These are phyloP conservation scores for Pipa parva DNA, from an alignment of 2,113 vertebrate species.

Conservation along the genomic window DNA sequence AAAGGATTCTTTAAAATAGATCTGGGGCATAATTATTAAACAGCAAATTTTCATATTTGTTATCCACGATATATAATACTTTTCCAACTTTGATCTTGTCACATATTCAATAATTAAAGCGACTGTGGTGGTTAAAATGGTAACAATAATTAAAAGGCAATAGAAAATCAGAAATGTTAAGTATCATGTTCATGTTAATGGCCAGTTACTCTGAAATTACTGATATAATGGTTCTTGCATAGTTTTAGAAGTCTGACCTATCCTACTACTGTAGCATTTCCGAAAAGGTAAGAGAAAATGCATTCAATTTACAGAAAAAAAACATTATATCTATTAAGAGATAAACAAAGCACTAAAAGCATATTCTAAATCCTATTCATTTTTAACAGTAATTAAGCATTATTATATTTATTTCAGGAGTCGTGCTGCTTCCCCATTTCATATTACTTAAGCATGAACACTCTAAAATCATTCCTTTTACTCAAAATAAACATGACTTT, in stretches of 20 bases:
- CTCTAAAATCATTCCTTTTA: neutral
- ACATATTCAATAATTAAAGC: no score
- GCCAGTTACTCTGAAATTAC: neutral
- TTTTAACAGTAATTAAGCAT: neutral
- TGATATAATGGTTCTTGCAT: no score
- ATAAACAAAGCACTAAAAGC: slow-evolving; percentile 3
- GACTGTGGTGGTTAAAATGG: no score
- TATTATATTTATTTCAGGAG: slow-evolving; percentile 6
- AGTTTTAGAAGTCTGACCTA: no score
- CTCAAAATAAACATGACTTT: slow-evolving; percentile 1
- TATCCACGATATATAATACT: no score
- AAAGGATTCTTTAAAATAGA: neutral
- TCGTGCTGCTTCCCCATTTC: slow-evolving; percentile 5
- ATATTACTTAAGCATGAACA: neutral
- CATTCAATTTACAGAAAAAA: neutral
- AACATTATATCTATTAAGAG: neutral
- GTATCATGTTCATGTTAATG: neutral
- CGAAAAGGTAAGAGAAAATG: neutral
- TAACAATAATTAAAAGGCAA: no score
- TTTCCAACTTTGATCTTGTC: no score
- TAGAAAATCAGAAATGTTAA: neutral
- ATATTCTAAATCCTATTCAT: neutral
- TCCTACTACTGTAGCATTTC: no score
- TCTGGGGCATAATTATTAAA: neutral
- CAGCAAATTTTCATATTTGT: no score